Evolutionary conservation across 2,888 invertebrate species (phyloP).

Genomic region (Falcaria lacertinaria): DNA sequence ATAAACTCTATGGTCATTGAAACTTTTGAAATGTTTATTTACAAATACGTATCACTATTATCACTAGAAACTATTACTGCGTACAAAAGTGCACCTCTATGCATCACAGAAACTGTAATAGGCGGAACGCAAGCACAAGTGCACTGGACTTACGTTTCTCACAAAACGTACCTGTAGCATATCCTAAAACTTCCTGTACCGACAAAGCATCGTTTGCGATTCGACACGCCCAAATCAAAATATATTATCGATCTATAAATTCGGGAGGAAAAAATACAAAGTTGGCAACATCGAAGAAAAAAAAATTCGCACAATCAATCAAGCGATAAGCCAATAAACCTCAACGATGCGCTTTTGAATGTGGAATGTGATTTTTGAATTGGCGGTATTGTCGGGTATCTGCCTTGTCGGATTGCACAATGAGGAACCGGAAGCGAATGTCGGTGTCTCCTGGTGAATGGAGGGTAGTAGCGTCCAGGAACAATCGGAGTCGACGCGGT

Average conservation of each 20-base stretch:
- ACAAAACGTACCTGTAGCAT: slow-evolving; percentile 53
- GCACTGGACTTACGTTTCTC: slow-evolving; percentile 43
- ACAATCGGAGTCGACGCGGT: slow-evolving; percentile 58
- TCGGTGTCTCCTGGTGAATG: slow-evolving; percentile 67
- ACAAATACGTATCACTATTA: slow-evolving; percentile 21
- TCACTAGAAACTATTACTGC: slow-evolving; percentile 22
- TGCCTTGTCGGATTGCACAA: slow-evolving; percentile 69
- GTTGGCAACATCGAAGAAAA: slow-evolving; percentile 41
- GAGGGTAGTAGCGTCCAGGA: slow-evolving; percentile 56
- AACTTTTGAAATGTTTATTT: not conserved
- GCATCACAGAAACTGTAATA: slow-evolving; percentile 43
- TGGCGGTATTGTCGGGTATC: slow-evolving; percentile 59
- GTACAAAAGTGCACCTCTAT: slow-evolving; percentile 37
- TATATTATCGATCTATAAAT: slow-evolving; percentile 63
- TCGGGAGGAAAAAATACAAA: slow-evolving; percentile 22
- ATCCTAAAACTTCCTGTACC: slow-evolving; percentile 64
- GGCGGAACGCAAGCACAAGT: slow-evolving; percentile 75
- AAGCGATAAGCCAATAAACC: slow-evolving; percentile 80
- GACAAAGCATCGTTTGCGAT: slow-evolving; percentile 55
- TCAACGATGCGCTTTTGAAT: slow-evolving; percentile 80
- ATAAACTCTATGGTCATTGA: not conserved
- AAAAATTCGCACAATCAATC: slow-evolving; percentile 78
- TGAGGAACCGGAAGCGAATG: slow-evolving; percentile 72
- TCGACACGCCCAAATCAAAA: slow-evolving; percentile 79
- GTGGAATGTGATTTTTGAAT: slow-evolving; percentile 73